Percentiles rank a stretch among this genome's conserved stretches.
Evolutionary conservation across 2,888 invertebrate species (phyloP).

Genomic region (Rhagonycha fulva): DNA sequence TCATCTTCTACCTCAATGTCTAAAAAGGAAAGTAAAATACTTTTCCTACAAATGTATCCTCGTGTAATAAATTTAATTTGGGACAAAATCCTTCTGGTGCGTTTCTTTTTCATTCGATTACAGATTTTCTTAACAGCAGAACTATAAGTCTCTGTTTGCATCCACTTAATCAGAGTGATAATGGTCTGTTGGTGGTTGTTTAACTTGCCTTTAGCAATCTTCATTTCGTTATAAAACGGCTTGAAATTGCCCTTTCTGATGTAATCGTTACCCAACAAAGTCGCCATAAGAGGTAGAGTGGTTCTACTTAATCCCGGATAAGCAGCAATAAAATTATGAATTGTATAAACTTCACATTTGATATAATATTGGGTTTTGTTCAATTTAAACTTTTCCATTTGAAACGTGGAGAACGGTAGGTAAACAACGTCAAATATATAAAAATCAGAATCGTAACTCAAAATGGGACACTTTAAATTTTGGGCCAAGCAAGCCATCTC

Average conservation of each 20-base stretch:
- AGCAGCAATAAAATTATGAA: constrained; percentile 68
- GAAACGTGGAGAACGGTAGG: constrained; percentile 75
- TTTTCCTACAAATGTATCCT: constrained; percentile 65
- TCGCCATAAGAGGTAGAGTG: constrained; percentile 78
- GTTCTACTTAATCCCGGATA: constrained; percentile 69
- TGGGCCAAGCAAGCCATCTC: constrained; percentile 83
- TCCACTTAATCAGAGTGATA: constrained; percentile 74
- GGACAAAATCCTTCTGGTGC: constrained; percentile 59
- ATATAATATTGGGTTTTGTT: constrained; percentile 22
- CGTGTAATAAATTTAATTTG: constrained; percentile 67
- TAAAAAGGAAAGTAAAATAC: constrained; percentile 65
- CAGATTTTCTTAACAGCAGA: constrained; percentile 71
- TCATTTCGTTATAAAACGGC: constrained; percentile 71
- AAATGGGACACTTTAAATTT: constrained; percentile 78
- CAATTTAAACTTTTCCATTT: constrained; percentile 52
- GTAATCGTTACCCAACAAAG: constrained; percentile 89
- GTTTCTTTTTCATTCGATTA: constrained; percentile 61
- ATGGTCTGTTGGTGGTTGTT: constrained; percentile 71
- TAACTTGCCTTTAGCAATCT: constrained; percentile 59
- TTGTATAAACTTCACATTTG: constrained; percentile 74
- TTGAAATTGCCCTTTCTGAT: constrained; percentile 69
- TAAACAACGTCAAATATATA: constrained; percentile 84
- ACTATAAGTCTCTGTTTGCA: constrained; percentile 71
- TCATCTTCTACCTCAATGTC: constrained; percentile 39
- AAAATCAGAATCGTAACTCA: constrained; percentile 95